Evolutionary conservation across 2,888 invertebrate species (phyloP), one percentile per base, ranked within the genome.

Genomic region (Dasysyrphus albostriatus): DNA sequence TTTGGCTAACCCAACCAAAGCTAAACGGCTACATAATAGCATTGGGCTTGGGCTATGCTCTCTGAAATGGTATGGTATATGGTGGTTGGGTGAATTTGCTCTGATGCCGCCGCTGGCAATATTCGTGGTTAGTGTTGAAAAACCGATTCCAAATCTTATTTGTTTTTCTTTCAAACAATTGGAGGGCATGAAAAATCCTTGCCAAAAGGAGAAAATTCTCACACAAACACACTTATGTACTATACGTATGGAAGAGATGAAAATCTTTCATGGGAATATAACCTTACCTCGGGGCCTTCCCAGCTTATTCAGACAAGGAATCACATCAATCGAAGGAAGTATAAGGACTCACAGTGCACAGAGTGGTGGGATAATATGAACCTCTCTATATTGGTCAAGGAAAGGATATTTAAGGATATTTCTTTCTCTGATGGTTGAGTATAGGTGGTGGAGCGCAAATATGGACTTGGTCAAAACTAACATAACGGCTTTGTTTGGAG

Each of bases 111-210:
- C 87, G 74, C 83, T n/a, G 70, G 87, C 83, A 85, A 82, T 42
- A 85, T 81, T 81, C 69, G 77, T 82, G 81, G 85, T 85, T 79
- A 87, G 87, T 87, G 87, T 83, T 87, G 87, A 87, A 87, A 87
- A 87, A 75, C 79, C 82, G 82, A 78, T 83, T 79, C 42, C 12
- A 70, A 75, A 87, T 87, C 83, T 83, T 83, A 78, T 87, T 87
- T 83, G 83, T 75, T 79, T 75, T 87, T 58, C 78, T 72, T 83
- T 75, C 49, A 56, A 58, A 65, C 47, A 56, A 56, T 51, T 47
- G 54, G 58, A 37, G 44, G 29, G 65, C 54, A 75, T 75, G 70
- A 65, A 72, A 84, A 69, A 59, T 59, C 72, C 51, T 67, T 69
- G 51, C 16, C 61, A 72, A 74, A 24, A 78, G 83, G 54, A 74